Evolutionary conservation across 2,113 vertebrate genomes (phyloP).

Genomic region (Polyodon spathula): DNA sequence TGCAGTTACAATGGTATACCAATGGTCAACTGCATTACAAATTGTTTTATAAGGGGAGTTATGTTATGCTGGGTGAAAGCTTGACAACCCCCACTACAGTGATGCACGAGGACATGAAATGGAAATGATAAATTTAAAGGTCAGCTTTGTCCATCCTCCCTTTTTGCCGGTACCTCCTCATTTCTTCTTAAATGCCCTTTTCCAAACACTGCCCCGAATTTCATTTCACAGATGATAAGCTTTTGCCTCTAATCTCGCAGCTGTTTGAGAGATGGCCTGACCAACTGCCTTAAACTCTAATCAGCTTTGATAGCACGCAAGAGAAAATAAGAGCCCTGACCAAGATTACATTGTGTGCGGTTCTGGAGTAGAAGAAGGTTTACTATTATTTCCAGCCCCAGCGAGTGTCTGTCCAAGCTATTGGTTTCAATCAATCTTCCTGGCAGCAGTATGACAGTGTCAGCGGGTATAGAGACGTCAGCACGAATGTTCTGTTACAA

Average conservation of each 20-base stretch:
- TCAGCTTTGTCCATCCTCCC: conserved; percentile 31
- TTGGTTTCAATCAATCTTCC: conserved; percentile 44
- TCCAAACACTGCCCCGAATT: conserved; percentile 24
- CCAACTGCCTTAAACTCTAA: conserved; percentile 55
- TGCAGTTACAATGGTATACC: no score
- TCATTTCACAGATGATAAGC: conserved; percentile 62
- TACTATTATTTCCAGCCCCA: conserved; percentile 36
- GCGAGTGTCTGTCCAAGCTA: conserved; percentile 32
- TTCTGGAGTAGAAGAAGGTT: conserved; percentile 24
- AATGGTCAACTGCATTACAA: no score
- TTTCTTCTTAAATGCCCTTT: conserved; percentile 21
- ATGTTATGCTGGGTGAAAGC: conserved; percentile 19
- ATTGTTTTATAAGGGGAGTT: neutral
- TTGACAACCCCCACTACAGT: conserved; percentile 26
- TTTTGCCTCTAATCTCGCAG: conserved; percentile 52
- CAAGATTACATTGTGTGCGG: conserved; percentile 33
- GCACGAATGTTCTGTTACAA: conserved; percentile 51
- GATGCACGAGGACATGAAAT: conserved; percentile 39
- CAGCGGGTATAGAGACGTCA: conserved; percentile 43
- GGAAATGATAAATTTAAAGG: conserved; percentile 51
- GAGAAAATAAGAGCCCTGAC: conserved; percentile 33
- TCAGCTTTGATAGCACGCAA: conserved; percentile 53
- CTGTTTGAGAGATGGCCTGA: conserved; percentile 48
- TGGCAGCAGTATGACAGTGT: conserved; percentile 7
- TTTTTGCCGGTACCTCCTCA: conserved; percentile 21